Conservation (phyloP, 1,140 invertebrate species). For the Zaprionus tsacasi region DNA sequence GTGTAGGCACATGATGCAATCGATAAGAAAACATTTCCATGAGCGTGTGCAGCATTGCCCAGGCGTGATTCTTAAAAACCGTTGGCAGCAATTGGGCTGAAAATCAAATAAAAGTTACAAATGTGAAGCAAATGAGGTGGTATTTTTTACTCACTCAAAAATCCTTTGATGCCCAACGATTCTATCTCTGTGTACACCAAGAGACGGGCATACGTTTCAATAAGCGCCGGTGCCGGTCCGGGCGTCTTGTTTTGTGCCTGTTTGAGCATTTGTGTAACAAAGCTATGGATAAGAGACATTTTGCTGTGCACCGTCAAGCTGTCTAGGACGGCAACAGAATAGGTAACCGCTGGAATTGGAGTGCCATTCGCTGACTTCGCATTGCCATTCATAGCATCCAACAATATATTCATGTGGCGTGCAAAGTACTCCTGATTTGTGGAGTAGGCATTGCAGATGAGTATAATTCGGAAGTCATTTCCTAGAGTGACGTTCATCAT, state of each 20-base stretch:
- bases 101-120: neutral
- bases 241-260: constrained; percentile 90
- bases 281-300: constrained; percentile 96
- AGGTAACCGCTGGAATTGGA: constrained; percentile 88
- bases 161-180: constrained; percentile 97
- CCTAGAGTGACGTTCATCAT: constrained; percentile 88
- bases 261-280: constrained; percentile 81
- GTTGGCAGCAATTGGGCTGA: constrained; percentile 93
- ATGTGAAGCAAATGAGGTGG: neutral
- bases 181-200: constrained; percentile 98
- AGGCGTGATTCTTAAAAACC: constrained; percentile 96
- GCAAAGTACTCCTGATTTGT: constrained; percentile 94
- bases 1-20: constrained; percentile 97
- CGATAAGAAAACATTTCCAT: constrained; percentile 98
- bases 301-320: constrained; percentile 98
- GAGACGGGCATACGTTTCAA: constrained; percentile 97
- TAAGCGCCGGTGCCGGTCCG: constrained; percentile 93
- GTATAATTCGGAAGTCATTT: constrained; percentile 94
- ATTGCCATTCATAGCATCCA: constrained; percentile 94
- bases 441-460: constrained; percentile 97
- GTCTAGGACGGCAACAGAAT: constrained; percentile 96
- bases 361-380: constrained; percentile 86
- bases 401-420: constrained; percentile 93
- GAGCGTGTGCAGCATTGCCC: constrained; percentile 97
- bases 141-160: constrained; percentile 90